Percentiles rank a stretch among this genome's conserved stretches.
Conservation (phyloP, 2,113 vertebrate species). For the Gopherus evgoodei region DNA sequence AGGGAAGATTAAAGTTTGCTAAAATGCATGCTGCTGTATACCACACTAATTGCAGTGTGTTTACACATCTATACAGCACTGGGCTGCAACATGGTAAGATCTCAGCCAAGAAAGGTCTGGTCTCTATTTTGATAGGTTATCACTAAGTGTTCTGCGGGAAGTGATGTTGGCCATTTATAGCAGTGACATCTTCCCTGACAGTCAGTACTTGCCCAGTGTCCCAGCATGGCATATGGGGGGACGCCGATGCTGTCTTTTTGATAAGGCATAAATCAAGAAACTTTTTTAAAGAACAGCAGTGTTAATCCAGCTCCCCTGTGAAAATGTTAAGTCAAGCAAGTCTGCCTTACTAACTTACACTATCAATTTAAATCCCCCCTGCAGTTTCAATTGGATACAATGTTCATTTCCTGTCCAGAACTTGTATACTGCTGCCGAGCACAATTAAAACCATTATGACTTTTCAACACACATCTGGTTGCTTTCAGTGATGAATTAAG, state of each 20-base stretch:
- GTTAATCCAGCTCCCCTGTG: neutral
- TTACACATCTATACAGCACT: neutral
- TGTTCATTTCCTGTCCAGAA: neutral
- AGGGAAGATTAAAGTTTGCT: neutral
- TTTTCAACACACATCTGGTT: neutral
- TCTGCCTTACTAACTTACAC: neutral
- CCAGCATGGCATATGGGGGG: neutral
- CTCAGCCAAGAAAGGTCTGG: neutral
- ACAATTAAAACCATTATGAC: neutral
- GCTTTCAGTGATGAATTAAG: neutral
- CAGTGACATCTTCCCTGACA: neutral
- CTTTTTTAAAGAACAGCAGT: neutral
- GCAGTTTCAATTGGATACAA: neutral
- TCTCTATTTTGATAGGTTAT: neutral
- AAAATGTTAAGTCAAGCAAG: neutral
- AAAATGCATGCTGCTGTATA: neutral
- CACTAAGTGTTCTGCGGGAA: neutral
- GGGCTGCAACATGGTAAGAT: neutral
- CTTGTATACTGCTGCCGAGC: neutral
- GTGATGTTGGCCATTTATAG: neutral
- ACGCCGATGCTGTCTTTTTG: neutral
- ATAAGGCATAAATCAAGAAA: neutral
- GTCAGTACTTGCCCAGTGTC: neutral
- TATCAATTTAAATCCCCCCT: neutral
- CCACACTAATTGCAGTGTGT: neutral